These are phyloP conservation scores for Ophiothrix spiculata DNA, from an alignment of 35 echinoderm and acorn worm genomes.

Conservation along the genomic window DNA sequence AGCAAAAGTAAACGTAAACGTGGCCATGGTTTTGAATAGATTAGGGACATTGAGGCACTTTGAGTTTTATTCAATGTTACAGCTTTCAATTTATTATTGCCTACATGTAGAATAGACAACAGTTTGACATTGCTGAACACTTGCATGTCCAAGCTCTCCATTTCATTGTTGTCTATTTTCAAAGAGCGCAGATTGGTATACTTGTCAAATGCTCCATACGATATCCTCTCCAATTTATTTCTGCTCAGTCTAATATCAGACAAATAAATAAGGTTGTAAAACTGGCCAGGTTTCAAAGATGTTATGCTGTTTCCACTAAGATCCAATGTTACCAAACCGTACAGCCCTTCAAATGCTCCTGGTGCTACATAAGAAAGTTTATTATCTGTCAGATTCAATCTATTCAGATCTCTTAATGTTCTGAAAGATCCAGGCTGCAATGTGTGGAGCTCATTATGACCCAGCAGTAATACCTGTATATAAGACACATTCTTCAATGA, in stretches of 20 bases:
- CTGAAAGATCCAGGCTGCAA: too few relatives aligned
- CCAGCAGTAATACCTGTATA: too few relatives aligned
- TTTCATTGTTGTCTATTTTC: not conserved
- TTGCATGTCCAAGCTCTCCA: not conserved
- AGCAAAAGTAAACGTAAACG: not conserved
- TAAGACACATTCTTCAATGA: too few relatives aligned
- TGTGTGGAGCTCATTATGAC: too few relatives aligned
- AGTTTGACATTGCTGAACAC: not conserved
- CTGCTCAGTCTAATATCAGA: not conserved
- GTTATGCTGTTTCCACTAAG: not conserved
- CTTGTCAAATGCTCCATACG: not conserved
- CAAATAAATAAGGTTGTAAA: not conserved
- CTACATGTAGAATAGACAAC: not conserved
- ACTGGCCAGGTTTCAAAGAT: not conserved
- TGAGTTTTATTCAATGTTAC: not conserved
- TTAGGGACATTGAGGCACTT: not conserved
- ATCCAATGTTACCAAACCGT: not conserved
- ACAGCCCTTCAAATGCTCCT: not conserved
- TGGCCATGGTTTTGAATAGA: not conserved
- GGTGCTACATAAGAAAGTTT: not conserved
- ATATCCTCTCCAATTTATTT: not conserved
- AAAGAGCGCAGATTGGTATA: not conserved
- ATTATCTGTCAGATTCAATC: too few relatives aligned
- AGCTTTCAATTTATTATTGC: not conserved
- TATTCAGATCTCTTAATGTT: too few relatives aligned